Evolutionary conservation across 2,888 invertebrate species (phyloP), one percentile per base, ranked within the genome.

Genomic region (Cephus nigrinus): DNA sequence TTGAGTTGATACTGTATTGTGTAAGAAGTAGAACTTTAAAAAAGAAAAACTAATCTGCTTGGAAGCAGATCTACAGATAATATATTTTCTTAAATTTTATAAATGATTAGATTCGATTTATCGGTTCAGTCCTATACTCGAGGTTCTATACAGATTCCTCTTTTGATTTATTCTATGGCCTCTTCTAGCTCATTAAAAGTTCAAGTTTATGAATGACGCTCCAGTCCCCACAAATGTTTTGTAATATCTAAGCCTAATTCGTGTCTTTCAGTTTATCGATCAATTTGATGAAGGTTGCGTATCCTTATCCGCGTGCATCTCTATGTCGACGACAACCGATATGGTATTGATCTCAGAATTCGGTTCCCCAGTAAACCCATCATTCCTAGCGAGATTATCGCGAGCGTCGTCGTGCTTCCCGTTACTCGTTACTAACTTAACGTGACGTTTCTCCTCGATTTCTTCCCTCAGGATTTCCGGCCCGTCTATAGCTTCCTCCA

Each of bases 321-420:
- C 87, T 34, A 89, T 89, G 78, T 90, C 87, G 78, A 89, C 87
- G 75, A 90, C 84, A 71, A 89, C 83, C 40, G 87, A 84, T 69
- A 84, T 80, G 73, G 81, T 82, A 75, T 76, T 81, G 35, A 81
- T 69, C n/a, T 77, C 55, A 69, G 76, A 35, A 55, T 15, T 78
- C 55, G 78, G 69, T 74, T 76, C 77, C 69, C 68, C 40, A 76
- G 30, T 68, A 69, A 76, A 73, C 33, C 72, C 73, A 12, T 74
- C 4, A 11, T 74, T 35, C 5, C 32, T 30, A 74, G 35, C 3
- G n/a, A 30, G 35, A 76, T 82, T 80, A 78, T 78, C 79, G 73
- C 76, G 75, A 40, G 77, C 82, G 36, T 84, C 78, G 68, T 77
- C 77, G 76, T 77, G 75, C 34, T 78, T 76, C 40, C 32, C 78